Evolutionary conservation across 2,888 invertebrate species (phyloP).

Genomic region (Cheilosia urbana): DNA sequence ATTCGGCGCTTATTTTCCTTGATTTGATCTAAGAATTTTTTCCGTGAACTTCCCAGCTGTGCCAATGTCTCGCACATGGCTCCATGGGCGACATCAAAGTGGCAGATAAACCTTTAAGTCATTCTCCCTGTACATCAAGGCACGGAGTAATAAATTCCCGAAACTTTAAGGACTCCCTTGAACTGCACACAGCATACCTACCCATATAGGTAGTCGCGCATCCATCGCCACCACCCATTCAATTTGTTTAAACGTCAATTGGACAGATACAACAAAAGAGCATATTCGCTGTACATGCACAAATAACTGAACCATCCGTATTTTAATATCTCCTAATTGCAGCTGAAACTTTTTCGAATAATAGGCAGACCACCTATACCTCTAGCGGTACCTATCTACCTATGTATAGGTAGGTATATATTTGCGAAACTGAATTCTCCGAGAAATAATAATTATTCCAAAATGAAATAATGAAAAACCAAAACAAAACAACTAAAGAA

Average conservation of each 20-base stretch:
- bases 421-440: slow-evolving; percentile 21
- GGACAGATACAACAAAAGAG: no score
- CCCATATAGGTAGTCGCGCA: no score
- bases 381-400: background rate
- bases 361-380: background rate
- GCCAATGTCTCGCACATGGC: no score
- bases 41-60: no score
- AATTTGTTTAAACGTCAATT: slow-evolving; percentile 7
- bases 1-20: no score
- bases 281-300: background rate
- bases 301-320: slow-evolving; percentile 53
- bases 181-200: background rate
- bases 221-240: background rate
- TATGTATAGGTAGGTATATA: background rate
- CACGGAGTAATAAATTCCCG: background rate
- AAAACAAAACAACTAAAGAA: slow-evolving; percentile 8
- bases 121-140: no score
- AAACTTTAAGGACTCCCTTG: background rate
- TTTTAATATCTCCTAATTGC: slow-evolving; percentile 71
- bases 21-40: no score
- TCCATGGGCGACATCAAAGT: no score
- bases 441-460: slow-evolving; percentile 49
- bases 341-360: slow-evolving; percentile 56
- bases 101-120: no score
- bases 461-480: slow-evolving; percentile 44